Percentiles rank a stretch among this genome's conserved stretches.
These are phyloP conservation scores for Aphodius sticticus DNA, from an alignment of 2,888 invertebrate genomes.

Conservation along the genomic window DNA sequence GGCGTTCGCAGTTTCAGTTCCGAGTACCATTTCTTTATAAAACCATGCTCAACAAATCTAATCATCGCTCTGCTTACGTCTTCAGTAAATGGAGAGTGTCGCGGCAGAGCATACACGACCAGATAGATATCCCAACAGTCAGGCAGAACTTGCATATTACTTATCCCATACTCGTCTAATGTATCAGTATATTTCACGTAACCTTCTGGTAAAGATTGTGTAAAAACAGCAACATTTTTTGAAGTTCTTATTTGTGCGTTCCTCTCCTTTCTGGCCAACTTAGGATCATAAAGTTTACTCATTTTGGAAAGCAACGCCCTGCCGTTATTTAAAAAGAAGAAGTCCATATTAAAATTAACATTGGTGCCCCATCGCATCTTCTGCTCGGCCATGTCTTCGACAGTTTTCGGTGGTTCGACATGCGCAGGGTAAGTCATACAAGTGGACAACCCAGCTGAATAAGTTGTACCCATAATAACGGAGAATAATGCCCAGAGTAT, in stretches of 20 bases:
- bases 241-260: slow-evolving; percentile 14
- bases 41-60: slow-evolving; percentile 44
- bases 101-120: slow-evolving; percentile 43
- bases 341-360: neutral
- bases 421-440: slow-evolving; percentile 38
- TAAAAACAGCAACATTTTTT: slow-evolving; percentile 37
- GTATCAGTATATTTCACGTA: slow-evolving; percentile 45
- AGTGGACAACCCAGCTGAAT: slow-evolving; percentile 41
- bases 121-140: slow-evolving; percentile 44
- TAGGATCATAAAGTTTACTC: neutral
- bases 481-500: slow-evolving; percentile 34
- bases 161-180: slow-evolving; percentile 39
- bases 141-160: slow-evolving; percentile 41
- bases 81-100: slow-evolving; percentile 45
- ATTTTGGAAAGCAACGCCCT: neutral
- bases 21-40: slow-evolving; percentile 40
- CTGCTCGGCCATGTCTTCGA: slow-evolving; percentile 40
- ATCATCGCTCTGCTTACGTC: slow-evolving; percentile 37
- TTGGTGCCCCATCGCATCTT: slow-evolving; percentile 39
- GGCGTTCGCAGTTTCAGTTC: neutral
- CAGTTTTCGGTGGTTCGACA: slow-evolving; percentile 31
- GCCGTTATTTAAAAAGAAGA: neutral
- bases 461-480: slow-evolving; percentile 37
- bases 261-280: neutral
- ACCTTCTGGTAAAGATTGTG: slow-evolving; percentile 40